These are phyloP conservation scores for Tachina fera DNA, from an alignment of 2,888 invertebrate species.

Conservation along the genomic window DNA sequence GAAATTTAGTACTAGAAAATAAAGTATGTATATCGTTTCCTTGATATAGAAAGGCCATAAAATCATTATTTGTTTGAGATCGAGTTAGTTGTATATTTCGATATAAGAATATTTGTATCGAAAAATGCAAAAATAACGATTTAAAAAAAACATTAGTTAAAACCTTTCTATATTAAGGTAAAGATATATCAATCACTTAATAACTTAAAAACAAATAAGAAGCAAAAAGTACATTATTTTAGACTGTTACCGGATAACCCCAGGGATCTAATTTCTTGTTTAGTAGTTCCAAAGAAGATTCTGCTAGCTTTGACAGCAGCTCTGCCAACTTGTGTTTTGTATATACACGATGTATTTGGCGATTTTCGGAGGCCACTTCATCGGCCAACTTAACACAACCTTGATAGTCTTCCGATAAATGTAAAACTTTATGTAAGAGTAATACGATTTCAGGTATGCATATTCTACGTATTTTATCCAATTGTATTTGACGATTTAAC, in stretches of 20 bases:
- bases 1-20: no score
- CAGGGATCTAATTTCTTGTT: slow-evolving; percentile 92
- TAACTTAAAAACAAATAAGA: background rate
- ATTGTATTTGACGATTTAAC: slow-evolving; percentile 85
- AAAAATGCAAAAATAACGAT: no score
- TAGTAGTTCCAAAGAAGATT: slow-evolving; percentile 89
- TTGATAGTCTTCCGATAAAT: slow-evolving; percentile 89
- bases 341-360: slow-evolving; percentile 91
- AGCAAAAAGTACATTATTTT: slow-evolving; percentile 44
- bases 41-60: no score
- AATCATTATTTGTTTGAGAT: no score
- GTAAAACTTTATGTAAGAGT: slow-evolving; percentile 90
- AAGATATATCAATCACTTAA: no score
- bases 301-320: slow-evolving; percentile 89
- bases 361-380: slow-evolving; percentile 90
- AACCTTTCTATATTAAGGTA: no score
- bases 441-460: slow-evolving; percentile 93
- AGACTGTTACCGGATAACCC: slow-evolving; percentile 86
- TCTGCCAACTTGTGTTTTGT: slow-evolving; percentile 90
- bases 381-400: slow-evolving; percentile 91
- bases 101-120: no score
- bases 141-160: no score
- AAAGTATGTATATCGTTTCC: no score
- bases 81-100: no score
- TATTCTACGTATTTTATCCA: slow-evolving; percentile 89